Base-by-base conservation (phyloP, 2,888 invertebrate species). In the Acanthosoma haemorrhoidale region DNA sequence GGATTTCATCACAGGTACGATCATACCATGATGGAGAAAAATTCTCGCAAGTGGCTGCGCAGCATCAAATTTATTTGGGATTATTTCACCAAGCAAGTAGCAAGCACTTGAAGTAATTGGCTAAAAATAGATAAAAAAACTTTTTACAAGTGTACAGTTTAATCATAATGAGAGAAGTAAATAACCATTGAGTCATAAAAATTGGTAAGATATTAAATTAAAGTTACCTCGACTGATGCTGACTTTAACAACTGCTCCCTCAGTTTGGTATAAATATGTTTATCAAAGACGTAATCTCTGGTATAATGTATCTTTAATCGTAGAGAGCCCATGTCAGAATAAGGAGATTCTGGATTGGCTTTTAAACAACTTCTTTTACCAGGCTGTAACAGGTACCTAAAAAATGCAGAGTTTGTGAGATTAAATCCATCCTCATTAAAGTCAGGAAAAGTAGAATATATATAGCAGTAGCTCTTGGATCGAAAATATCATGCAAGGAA, bases 41-140 rank as follows among this genome's bases (percentile, higher is more conserved):
- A 95, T 85, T 76, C 91, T 84, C 74, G 94, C 92, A 69, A 95
- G 83, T 1, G 94, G 93, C 80, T 94, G 93, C 21, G 94, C 93
- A 74, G 92, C 91, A 79, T 94, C 93, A 79, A 91, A 89, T 81
- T 93, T 93, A 78, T 88, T 90, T 32, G 90, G 85, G 66, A 92
- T 90, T 76, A 94, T 87, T 81, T 94, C 93, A 32, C 94, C 94
- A 75, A 92, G 83, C 75, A 94, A 86, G 79, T 90, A 91, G 72
- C 92, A 91, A 11, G 91, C 88, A 64, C 90, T 91, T 18, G 90
- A 84, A 34, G 89, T 90, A 72, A 92, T 88, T 9, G 91, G 91
- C 84, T 89, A 82, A 74, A 60, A 41, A 71, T 18, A 70, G 63
- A 34, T 32, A 38, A 43, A 39, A 61, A 25, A 15, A 59, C 5